Conservation (phyloP, 2,113 vertebrate species). For the Xyrauchen texanus region DNA sequence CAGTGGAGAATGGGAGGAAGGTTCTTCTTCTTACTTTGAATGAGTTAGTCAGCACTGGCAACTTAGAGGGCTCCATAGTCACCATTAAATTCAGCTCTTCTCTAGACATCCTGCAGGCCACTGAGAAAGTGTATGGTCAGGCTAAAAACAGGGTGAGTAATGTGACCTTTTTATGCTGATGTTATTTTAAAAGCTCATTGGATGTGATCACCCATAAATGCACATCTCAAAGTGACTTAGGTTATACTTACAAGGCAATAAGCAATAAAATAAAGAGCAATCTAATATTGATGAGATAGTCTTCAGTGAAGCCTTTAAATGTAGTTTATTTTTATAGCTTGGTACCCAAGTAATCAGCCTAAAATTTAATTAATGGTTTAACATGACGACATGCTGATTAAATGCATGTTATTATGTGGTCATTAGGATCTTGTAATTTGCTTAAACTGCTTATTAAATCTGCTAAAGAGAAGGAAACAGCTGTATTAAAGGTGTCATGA, state of each 20-base stretch:
- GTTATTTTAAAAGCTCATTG: too few species aligned
- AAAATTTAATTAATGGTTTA: not conserved
- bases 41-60: conserved; percentile 71
- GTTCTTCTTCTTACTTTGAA: conserved; percentile 79
- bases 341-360: not conserved
- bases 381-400: not conserved
- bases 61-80: conserved; percentile 78
- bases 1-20: conserved; percentile 78
- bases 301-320: not conserved
- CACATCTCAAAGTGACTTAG: not conserved
- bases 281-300: not conserved
- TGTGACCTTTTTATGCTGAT: not conserved
- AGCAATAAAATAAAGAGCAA: too few species aligned
- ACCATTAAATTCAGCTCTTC: conserved; percentile 83
- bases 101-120: conserved; percentile 80
- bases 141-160: conserved; percentile 81
- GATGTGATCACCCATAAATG: not conserved
- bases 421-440: not conserved
- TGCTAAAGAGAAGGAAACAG: not conserved
- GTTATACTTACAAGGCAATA: not conserved
- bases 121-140: conserved; percentile 76
- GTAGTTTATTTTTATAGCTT: not conserved
- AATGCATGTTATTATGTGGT: not conserved
- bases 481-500: not conserved
- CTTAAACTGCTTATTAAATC: not conserved